Conservation (phyloP, 2,888 invertebrate genomes). For the Drosophila rellima region DNA sequence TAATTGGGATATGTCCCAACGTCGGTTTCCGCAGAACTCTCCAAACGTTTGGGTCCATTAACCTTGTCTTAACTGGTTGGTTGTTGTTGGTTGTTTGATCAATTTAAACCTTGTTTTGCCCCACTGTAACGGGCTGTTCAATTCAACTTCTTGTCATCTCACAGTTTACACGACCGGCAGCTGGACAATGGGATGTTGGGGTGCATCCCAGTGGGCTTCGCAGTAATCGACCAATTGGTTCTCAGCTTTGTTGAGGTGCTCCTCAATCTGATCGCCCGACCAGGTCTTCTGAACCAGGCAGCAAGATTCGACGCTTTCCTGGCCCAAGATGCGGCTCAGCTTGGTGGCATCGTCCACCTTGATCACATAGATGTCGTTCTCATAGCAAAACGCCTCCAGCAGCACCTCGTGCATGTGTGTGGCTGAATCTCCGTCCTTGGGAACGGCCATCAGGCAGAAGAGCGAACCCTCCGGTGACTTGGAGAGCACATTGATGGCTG, state of each 20-base stretch:
- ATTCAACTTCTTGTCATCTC: slow-evolving; percentile 37
- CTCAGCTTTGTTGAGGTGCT: slow-evolving; percentile 88
- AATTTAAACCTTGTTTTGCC: slow-evolving; percentile 62
- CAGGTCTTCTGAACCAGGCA: slow-evolving; percentile 85
- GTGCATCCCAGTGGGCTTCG: slow-evolving; percentile 89
- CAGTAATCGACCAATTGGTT: slow-evolving; percentile 89
- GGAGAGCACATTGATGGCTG: slow-evolving; percentile 84
- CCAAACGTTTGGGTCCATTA: slow-evolving; percentile 79
- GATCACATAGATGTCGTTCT: slow-evolving; percentile 91
- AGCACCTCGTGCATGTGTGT: slow-evolving; percentile 93
- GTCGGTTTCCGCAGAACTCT: slow-evolving; percentile 76
- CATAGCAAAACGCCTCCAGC: slow-evolving; percentile 92
- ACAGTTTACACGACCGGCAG: slow-evolving; percentile 88
- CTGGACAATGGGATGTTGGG: slow-evolving; percentile 89
- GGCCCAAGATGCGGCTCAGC: slow-evolving; percentile 86
- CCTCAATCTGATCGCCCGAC: slow-evolving; percentile 85
- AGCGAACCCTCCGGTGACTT: slow-evolving; percentile 87
- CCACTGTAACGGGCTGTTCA: slow-evolving; percentile 71
- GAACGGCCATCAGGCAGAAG: slow-evolving; percentile 90
- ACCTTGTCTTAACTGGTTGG: slow-evolving; percentile 62
- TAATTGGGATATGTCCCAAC: slow-evolving; percentile 52
- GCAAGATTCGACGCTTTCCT: slow-evolving; percentile 87
- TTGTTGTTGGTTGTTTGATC: slow-evolving; percentile 31
- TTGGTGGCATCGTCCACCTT: slow-evolving; percentile 88
- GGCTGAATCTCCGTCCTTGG: slow-evolving; percentile 90